Conservation (phyloP, 2,888 invertebrate species). For the Esperia sulphurella region DNA sequence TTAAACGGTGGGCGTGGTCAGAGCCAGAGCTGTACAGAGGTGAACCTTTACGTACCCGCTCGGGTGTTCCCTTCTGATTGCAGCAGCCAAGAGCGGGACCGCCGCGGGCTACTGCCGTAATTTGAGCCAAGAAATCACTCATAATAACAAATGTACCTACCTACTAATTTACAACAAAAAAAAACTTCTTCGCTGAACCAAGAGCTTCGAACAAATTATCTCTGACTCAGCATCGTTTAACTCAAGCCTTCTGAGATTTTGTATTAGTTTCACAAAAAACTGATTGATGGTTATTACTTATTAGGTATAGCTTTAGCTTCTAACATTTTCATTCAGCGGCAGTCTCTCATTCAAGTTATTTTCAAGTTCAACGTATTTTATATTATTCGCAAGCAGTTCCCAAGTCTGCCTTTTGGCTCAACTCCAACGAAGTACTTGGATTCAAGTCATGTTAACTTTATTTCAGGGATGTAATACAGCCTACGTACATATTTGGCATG, state of each 20-base stretch:
- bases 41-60: conserved; percentile 49
- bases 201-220: conserved; percentile 42
- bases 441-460: conserved; percentile 60
- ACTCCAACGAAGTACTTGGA: conserved; percentile 48
- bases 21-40: conserved; percentile 34
- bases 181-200: conserved; percentile 44
- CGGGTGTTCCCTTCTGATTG: conserved; percentile 39
- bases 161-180: conserved; percentile 65
- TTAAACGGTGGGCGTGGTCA: conserved; percentile 72
- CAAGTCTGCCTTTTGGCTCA: conserved; percentile 47
- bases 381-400: conserved; percentile 52
- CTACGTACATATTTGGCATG: conserved; percentile 13
- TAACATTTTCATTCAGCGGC: conserved; percentile 28
- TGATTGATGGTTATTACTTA: conserved; percentile 4
- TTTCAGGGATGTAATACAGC: conserved; percentile 41
- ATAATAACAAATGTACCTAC: conserved; percentile 73
- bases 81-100: conserved; percentile 39
- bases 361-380: conserved; percentile 38
- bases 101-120: conserved; percentile 76
- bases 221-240: conserved; percentile 38
- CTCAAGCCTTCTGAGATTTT: conserved; percentile 13
- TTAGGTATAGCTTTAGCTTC: conserved; percentile 1
- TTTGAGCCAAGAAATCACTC: conserved; percentile 73
- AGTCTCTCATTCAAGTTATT: conserved; percentile 33
- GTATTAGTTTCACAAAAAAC: background rate